phyloP scores from a whole-genome alignment of 1,140 invertebrate genomes.

The Drosophila repletoides region DNA sequence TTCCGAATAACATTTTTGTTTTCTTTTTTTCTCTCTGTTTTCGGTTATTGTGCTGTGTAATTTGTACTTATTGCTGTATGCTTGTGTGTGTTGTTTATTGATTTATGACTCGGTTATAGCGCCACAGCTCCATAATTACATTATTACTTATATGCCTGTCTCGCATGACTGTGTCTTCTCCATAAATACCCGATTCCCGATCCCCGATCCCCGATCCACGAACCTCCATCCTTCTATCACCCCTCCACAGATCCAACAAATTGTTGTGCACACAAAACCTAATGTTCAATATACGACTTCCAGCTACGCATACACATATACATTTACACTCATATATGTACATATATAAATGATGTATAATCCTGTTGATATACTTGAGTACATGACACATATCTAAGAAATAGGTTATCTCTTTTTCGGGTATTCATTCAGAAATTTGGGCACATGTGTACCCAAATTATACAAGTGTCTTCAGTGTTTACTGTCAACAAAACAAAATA shows the following conservation, averaged over 20 bases:
- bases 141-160: slow-evolving; percentile 56
- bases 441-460: no score
- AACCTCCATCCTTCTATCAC: not conserved
- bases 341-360: slow-evolving; percentile 18
- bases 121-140: slow-evolving; percentile 70
- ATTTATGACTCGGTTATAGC: slow-evolving; percentile 71
- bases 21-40: slow-evolving; percentile 14
- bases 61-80: slow-evolving; percentile 28
- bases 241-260: slow-evolving; percentile 15
- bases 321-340: not conserved
- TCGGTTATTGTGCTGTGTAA: slow-evolving; percentile 22
- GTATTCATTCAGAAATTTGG: no score
- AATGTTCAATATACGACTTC: slow-evolving; percentile 54
- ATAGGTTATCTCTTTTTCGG: no score
- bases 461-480: no score
- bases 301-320: not conserved
- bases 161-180: slow-evolving; percentile 27
- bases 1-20: not conserved
- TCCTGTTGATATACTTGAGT: slow-evolving; percentile 61
- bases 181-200: not conserved
- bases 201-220: not conserved
- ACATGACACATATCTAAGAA: slow-evolving; percentile 39
- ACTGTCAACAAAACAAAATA: no score
- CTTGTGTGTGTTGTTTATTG: slow-evolving; percentile 50
- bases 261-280: slow-evolving; percentile 51